phyloP scores from a whole-genome alignment of 2,113 vertebrate genomes.

The Sebastes fasciatus region DNA sequence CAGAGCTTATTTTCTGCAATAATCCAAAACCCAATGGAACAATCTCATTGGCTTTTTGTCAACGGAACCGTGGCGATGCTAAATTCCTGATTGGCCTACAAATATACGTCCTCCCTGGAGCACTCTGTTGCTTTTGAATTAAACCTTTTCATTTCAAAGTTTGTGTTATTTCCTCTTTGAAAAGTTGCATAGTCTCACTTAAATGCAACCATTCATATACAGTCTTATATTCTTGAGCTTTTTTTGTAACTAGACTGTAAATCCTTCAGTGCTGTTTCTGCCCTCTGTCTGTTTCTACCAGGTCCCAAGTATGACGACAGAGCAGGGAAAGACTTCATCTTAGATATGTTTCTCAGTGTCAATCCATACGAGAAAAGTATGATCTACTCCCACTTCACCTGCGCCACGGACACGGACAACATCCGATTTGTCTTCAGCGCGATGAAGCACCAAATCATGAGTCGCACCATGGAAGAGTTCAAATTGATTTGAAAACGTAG shows the following conservation, averaged over 20 bases:
- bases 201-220: not conserved
- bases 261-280: not conserved
- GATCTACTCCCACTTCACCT: constrained; percentile 89
- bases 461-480: constrained; percentile 86
- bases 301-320: constrained; percentile 87
- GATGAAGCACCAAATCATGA: constrained; percentile 85
- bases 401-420: constrained; percentile 84
- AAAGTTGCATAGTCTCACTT: not conserved
- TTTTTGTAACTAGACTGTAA: constrained; percentile 13
- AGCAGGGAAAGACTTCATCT: constrained; percentile 88
- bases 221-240: not conserved
- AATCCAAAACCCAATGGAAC: too few species aligned
- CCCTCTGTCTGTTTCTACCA: constrained; percentile 59
- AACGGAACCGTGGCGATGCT: too few species aligned
- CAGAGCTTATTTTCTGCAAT: too few species aligned
- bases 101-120: too few species aligned
- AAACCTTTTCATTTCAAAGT: not conserved
- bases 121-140: not conserved
- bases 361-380: constrained; percentile 87
- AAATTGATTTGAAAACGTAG: constrained; percentile 81
- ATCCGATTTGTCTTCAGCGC: constrained; percentile 82
- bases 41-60: too few species aligned
- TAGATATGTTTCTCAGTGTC: constrained; percentile 89
- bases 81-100: too few species aligned
- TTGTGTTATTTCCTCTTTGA: not conserved